phyloP scores from a whole-genome alignment of 1,140 invertebrate genomes.

The Dendrolimus punctatus region DNA sequence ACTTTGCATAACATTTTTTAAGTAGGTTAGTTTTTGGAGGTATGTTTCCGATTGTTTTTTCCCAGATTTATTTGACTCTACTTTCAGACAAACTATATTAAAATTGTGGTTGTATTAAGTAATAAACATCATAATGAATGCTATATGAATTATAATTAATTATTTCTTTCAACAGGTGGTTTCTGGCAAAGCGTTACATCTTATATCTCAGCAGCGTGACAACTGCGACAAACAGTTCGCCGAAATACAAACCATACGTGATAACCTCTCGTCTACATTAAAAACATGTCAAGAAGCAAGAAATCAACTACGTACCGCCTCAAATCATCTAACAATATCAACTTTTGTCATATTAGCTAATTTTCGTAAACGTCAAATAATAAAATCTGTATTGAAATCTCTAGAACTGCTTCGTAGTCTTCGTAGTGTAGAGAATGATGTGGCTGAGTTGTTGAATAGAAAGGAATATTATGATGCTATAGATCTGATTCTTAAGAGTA shows the following conservation, averaged over 20 bases:
- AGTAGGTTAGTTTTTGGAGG: too few relatives aligned
- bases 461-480: constrained; percentile 94
- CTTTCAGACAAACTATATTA: too few relatives aligned
- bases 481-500: constrained; percentile 88
- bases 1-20: too few relatives aligned
- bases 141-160: neutral
- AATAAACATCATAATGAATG: too few relatives aligned
- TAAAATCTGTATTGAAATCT: constrained; percentile 83
- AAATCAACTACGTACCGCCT: constrained; percentile 80
- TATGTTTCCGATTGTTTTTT: too few relatives aligned
- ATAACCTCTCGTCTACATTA: constrained; percentile 80
- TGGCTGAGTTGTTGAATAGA: constrained; percentile 85
- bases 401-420: constrained; percentile 88
- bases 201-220: constrained; percentile 92
- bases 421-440: constrained; percentile 87
- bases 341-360: constrained; percentile 91
- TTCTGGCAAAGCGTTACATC: constrained; percentile 90
- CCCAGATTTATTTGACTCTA: too few relatives aligned
- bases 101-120: too few relatives aligned
- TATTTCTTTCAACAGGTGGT: constrained; percentile 75
- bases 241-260: constrained; percentile 84
- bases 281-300: constrained; percentile 81
- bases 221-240: constrained; percentile 88
- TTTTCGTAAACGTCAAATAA: constrained; percentile 87
- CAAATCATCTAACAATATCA: constrained; percentile 86